These are phyloP conservation scores for Bathybates hornii DNA, from an alignment of 2,113 vertebrate genomes.

Conservation along the genomic window DNA sequence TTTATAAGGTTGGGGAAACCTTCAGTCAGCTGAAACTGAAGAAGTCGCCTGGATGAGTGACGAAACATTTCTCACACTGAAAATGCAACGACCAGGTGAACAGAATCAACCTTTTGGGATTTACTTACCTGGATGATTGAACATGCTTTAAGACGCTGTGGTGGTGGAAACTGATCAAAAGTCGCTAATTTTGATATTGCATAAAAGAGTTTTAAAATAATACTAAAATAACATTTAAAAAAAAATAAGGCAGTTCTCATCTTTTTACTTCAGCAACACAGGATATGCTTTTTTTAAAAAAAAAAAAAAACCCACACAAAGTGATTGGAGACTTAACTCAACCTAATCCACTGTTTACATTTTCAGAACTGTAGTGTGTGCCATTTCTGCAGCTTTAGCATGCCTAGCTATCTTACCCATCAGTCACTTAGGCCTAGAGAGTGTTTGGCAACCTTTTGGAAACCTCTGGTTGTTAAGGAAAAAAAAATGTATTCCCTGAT, in stretches of 20 bases:
- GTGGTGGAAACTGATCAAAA: neutral
- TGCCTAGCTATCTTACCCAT: neutral
- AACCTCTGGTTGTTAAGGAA: neutral
- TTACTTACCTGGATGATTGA: neutral
- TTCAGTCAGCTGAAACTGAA: neutral
- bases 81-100: neutral
- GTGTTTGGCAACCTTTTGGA: neutral
- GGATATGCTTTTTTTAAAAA: accelerated
- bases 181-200: neutral
- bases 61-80: neutral
- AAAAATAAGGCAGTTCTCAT: neutral
- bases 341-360: neutral
- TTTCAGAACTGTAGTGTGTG: neutral
- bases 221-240: accelerated
- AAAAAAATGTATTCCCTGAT: neutral
- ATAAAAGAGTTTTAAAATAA: neutral
- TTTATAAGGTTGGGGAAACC: neutral
- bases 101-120: neutral
- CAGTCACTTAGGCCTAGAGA: neutral
- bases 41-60: neutral
- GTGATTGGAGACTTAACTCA: neutral
- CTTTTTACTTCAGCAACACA: neutral
- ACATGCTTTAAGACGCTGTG: neutral
- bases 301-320: neutral
- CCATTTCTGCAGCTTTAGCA: neutral